Evolutionary conservation across 2,113 vertebrate genomes (phyloP).

Genomic region (Sinocyclocheilus rhinocerous): DNA sequence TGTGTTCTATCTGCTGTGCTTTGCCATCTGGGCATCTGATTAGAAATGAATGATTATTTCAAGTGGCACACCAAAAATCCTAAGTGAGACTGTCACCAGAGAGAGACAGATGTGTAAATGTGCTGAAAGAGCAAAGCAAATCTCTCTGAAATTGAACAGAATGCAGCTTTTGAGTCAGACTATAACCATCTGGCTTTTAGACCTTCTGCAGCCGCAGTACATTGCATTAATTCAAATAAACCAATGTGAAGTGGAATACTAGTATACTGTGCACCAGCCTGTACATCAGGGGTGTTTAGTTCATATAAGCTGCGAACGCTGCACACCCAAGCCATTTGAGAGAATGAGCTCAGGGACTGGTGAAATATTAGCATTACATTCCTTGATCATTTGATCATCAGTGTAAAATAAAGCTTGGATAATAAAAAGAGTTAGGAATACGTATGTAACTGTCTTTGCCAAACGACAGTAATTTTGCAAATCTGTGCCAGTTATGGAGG

Average conservation of each 20-base stretch:
- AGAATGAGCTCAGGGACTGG: neutral
- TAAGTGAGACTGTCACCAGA: constrained; percentile 3
- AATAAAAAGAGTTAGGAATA: no score
- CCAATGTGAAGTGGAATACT: neutral
- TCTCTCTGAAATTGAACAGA: neutral
- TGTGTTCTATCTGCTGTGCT: neutral
- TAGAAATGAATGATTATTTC: constrained; percentile 48
- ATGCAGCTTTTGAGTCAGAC: neutral
- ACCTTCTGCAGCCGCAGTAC: neutral
- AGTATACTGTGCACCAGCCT: neutral
- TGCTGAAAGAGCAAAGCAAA: constrained; percentile 18
- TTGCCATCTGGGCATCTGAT: constrained; percentile 40
- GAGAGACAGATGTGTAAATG: constrained; percentile 29
- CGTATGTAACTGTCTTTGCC: neutral
- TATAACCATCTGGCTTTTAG: neutral
- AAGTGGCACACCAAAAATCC: neutral
- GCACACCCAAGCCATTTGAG: neutral
- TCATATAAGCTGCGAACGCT: neutral
- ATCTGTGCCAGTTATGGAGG: neutral
- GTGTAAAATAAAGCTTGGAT: neutral
- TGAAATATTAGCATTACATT: neutral
- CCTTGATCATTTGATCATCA: no score
- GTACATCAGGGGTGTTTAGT: neutral
- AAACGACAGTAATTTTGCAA: neutral
- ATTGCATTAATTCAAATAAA: neutral